Conservation (phyloP, 2,113 vertebrate genomes). For the Scartelaos histophorus region DNA sequence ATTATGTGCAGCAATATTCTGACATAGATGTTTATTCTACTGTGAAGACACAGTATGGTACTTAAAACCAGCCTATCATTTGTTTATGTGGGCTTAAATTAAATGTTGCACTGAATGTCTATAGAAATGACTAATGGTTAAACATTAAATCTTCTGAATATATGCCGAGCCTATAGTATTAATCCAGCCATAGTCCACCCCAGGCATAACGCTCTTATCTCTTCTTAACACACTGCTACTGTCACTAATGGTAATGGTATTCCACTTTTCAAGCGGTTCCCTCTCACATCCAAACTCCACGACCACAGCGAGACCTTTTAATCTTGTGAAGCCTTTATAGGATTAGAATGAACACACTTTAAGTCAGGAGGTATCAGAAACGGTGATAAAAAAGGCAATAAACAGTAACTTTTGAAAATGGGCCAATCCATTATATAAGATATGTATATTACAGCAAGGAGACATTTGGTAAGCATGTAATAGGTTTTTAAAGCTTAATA, state of each 20-base stretch:
- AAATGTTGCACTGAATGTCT: background rate
- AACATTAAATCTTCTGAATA: background rate
- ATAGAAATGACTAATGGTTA: background rate
- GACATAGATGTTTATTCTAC: constrained; percentile 1
- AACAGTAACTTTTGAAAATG: constrained; percentile 1
- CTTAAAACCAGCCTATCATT: background rate
- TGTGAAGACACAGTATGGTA: background rate
- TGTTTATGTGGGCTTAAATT: background rate
- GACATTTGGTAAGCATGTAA: background rate
- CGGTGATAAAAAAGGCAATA: constrained; percentile 4
- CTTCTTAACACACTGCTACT: constrained; percentile 33
- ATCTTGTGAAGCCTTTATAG: constrained; percentile 46
- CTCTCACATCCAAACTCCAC: constrained; percentile 24
- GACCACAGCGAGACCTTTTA: constrained; percentile 27
- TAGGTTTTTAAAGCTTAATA: background rate
- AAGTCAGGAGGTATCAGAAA: constrained; percentile 10
- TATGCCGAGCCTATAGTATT: constrained; percentile 3
- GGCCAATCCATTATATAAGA: background rate
- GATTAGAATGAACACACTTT: constrained; percentile 47
- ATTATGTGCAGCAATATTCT: background rate
- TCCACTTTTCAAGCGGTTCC: constrained; percentile 34
- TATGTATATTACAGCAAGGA: background rate
- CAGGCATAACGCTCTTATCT: constrained; percentile 41
- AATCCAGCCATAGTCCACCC: constrained; percentile 1
- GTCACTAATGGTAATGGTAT: constrained; percentile 39